Evolutionary conservation across 2,113 vertebrate genomes (phyloP).

Genomic region (Leucopternis melanops): DNA sequence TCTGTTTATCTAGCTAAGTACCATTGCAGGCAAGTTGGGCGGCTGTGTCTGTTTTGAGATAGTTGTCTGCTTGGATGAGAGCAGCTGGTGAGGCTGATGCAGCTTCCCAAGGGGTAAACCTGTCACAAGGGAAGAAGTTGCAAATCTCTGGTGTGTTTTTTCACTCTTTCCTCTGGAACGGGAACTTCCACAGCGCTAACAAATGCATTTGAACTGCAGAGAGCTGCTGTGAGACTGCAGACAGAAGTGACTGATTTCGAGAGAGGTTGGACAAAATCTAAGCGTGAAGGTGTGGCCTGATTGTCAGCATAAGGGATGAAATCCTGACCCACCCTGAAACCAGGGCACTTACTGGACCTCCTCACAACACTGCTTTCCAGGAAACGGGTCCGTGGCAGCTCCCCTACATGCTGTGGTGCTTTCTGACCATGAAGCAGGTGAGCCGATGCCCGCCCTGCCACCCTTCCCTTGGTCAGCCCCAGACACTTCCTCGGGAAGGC

Average conservation of each 20-base stretch:
- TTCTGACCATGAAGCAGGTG: neutral
- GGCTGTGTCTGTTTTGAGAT: neutral
- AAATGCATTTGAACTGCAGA: neutral
- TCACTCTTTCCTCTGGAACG: neutral
- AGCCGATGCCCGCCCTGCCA: fast-evolving
- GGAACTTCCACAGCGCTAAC: neutral
- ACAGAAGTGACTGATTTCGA: neutral
- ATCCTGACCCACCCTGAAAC: neutral
- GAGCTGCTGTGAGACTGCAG: neutral
- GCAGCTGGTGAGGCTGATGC: neutral
- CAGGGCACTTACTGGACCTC: neutral
- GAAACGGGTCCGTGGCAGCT: fast-evolving
- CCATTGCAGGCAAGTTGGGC: neutral
- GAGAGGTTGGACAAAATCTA: neutral
- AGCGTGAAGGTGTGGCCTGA: neutral
- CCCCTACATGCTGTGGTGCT: fast-evolving
- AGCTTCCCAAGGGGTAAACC: neutral
- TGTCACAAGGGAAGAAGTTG: neutral
- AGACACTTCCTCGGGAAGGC: neutral
- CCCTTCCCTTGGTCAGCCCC: neutral
- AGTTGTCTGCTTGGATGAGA: neutral
- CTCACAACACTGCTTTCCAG: neutral
- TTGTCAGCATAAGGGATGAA: neutral
- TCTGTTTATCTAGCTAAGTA: neutral
- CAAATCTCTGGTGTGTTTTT: neutral